phyloP scores from a whole-genome alignment of 2,797 vertebrate genomes.

The Arremon brunneinucha region DNA sequence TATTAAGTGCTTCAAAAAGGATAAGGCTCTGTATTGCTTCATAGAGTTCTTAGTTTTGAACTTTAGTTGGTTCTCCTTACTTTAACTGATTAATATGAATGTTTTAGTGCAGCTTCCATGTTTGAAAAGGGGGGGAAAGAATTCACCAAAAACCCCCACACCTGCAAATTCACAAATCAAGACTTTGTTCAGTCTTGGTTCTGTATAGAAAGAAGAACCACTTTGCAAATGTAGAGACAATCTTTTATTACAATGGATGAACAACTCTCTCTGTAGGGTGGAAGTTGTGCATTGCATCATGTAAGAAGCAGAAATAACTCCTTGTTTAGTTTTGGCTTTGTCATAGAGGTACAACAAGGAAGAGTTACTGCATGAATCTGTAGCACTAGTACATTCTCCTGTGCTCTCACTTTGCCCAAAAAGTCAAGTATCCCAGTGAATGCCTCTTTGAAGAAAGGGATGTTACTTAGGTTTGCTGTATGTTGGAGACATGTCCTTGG shows the following conservation, averaged over 20 bases:
- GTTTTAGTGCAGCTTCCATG: background rate
- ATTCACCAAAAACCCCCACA: no score
- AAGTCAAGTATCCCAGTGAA: background rate
- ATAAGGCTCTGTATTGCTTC: background rate
- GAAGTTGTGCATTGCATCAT: background rate
- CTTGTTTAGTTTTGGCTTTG: background rate
- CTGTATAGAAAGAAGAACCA: background rate
- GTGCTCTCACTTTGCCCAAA: background rate
- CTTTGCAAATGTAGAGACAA: background rate
- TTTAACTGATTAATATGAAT: background rate
- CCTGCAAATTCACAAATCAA: background rate
- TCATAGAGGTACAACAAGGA: background rate
- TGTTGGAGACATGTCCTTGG: background rate
- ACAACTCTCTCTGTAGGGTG: background rate
- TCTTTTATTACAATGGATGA: background rate
- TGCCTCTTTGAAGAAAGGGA: background rate
- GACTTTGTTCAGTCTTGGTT: background rate
- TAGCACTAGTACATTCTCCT: background rate
- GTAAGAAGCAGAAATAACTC: background rate
- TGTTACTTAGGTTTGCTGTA: accelerated
- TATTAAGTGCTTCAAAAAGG: background rate
- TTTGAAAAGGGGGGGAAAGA: background rate
- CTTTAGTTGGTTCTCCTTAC: background rate
- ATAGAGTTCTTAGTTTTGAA: background rate
- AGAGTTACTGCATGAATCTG: background rate